Conservation (phyloP, 2,888 invertebrate species). For the Plebejus argus region DNA sequence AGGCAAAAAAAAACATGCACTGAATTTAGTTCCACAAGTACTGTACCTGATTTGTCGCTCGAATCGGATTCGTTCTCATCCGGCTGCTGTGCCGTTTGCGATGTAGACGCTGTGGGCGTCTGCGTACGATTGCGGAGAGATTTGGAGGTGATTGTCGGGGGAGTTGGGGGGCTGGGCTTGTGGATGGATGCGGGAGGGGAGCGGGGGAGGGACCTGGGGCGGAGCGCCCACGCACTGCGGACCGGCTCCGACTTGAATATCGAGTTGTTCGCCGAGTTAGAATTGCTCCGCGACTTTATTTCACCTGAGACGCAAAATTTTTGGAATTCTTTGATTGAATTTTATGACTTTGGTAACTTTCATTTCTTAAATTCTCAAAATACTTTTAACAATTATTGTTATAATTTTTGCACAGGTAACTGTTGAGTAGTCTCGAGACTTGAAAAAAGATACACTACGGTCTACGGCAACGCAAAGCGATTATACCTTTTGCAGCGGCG, state of each 20-base stretch:
- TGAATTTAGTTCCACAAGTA: neutral
- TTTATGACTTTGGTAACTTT: neutral
- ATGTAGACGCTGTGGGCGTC: neutral
- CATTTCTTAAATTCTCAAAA: too few species aligned
- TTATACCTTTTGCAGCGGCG: constrained; percentile 41
- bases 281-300: constrained; percentile 36
- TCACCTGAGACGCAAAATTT: constrained; percentile 39
- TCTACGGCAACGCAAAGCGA: too few species aligned
- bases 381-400: too few species aligned
- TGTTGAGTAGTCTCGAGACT: too few species aligned
- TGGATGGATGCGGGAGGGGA: neutral
- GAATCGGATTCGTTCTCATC: neutral
- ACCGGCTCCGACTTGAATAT: constrained; percentile 38
- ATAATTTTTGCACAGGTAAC: too few species aligned
- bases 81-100: neutral
- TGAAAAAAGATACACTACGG: too few species aligned
- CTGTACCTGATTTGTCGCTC: constrained; percentile 2
- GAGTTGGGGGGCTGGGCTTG: neutral
- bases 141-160: neutral
- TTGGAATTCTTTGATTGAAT: neutral
- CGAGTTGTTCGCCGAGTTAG: constrained; percentile 32
- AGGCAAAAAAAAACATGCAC: neutral
- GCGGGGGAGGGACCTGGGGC: constrained; percentile 35
- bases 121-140: constrained; percentile 32
- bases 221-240: constrained; percentile 45